These are phyloP conservation scores for Tinamus major DNA, from an alignment of 2,797 vertebrate species.

Conservation along the genomic window DNA sequence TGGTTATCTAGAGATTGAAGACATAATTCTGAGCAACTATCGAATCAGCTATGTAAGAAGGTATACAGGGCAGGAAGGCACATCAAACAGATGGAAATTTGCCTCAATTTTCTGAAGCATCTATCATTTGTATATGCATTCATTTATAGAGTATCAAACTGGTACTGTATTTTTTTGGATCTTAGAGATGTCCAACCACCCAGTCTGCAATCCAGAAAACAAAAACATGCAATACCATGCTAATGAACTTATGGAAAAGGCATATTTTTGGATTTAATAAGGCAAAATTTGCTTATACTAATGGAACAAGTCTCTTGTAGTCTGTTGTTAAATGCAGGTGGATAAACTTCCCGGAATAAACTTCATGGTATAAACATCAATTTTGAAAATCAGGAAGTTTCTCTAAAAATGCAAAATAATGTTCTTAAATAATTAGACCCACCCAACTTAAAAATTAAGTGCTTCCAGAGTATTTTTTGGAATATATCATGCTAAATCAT, in stretches of 20 bases:
- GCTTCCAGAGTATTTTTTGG: not conserved
- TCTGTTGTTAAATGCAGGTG: rapidly evolving
- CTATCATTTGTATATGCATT: not conserved
- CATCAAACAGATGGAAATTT: not conserved
- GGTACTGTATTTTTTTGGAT: not conserved
- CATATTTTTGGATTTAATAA: not conserved
- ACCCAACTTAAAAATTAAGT: not conserved
- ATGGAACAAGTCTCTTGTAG: not conserved
- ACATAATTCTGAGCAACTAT: not conserved
- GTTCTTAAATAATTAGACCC: not conserved
- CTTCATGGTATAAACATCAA: not conserved
- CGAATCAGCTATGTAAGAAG: not conserved
- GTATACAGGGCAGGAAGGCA: not conserved
- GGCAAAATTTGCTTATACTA: not conserved
- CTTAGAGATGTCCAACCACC: not conserved
- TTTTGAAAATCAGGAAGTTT: not conserved
- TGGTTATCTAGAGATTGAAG: not conserved
- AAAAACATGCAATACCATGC: not conserved
- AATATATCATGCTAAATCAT: not conserved
- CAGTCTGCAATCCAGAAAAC: not conserved
- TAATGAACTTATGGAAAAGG: not conserved
- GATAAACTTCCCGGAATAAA: not conserved
- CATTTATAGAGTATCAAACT: not conserved
- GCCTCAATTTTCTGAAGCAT: not conserved
- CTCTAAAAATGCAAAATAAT: not conserved